Conservation (phyloP, 1,140 invertebrate genomes). For the Zophobas atratus region DNA sequence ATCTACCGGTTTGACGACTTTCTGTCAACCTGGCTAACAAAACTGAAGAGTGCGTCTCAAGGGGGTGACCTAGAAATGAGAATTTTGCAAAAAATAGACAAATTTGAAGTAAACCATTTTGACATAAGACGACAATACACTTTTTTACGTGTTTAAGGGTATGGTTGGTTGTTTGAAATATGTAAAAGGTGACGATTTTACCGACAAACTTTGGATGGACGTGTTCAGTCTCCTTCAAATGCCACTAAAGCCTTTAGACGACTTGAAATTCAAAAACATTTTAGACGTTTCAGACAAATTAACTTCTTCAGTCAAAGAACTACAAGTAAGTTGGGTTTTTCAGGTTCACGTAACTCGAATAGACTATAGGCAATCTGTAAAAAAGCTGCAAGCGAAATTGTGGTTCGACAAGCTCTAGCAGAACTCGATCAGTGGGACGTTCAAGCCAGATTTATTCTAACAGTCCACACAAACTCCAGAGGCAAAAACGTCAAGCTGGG, state of each 20-base stretch:
- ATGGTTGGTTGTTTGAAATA: constrained; percentile 72
- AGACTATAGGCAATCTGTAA: constrained; percentile 79
- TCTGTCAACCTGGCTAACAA: constrained; percentile 79
- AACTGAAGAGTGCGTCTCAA: constrained; percentile 70
- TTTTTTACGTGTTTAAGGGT: constrained; percentile 66
- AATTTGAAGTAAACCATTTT: constrained; percentile 68
- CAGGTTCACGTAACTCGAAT: constrained; percentile 49
- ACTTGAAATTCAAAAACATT: constrained; percentile 87
- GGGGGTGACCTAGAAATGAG: constrained; percentile 77
- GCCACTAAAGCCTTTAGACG: constrained; percentile 79
- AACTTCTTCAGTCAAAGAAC: constrained; percentile 77
- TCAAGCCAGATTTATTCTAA: constrained; percentile 84
- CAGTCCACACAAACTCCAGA: constrained; percentile 81
- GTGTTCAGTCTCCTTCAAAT: constrained; percentile 87
- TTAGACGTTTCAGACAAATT: constrained; percentile 79
- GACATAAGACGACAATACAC: neutral
- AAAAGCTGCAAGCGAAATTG: constrained; percentile 90
- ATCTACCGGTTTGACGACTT: constrained; percentile 87
- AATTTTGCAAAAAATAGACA: constrained; percentile 84
- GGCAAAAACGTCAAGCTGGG: constrained; percentile 82
- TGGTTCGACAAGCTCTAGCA: constrained; percentile 92
- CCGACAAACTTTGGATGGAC: constrained; percentile 96
- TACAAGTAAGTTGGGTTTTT: constrained; percentile 76
- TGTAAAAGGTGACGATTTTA: constrained; percentile 90
- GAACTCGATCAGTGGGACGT: constrained; percentile 98